Evolutionary conservation across 2,888 invertebrate genomes (phyloP), one percentile per base, ranked within the genome.

Genomic region (Drosophila ochracea): DNA sequence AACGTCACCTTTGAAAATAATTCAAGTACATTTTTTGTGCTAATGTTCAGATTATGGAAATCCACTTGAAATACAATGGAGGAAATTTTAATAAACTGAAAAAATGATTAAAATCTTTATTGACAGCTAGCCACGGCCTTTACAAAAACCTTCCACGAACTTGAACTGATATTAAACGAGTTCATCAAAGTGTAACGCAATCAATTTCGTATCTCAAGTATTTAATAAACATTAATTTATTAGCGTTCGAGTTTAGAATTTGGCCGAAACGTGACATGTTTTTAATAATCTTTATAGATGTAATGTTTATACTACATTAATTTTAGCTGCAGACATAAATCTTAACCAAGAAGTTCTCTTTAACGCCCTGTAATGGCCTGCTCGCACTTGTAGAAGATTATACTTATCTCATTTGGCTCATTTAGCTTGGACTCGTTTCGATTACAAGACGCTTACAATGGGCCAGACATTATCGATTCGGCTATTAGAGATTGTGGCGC

Each of bases 391-490:
- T 19, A 11, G 1, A 21, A 39, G 39, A 37, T 31, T 52, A 71
- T 47, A 73, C 59, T 13, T 76, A 73, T 69, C 67, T 64, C 49
- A 67, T 62, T 73, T 73, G 73, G 54, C 35, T 59, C 73, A 79
- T 79, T 79, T 76, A 53, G 67, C 62, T 35, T 25, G 30, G 54
- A 60, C 59, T 74, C 78, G 66, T 78, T 78, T 67, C 78, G 78
- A 78, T 78, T 76, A 78, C 50, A 61, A 57, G 61, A 54, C 78
- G 66, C 62, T 72, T 60, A 73, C 82, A 84, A 83, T 72, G 69
- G 63, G n/a, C 21, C 67, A 58, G 68, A 65, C 78, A 73, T 81
- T 79, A 86, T 83, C 83, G 83, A 84, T 86, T 78, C 54, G 83
- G 68, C 77, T 77, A 84, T 84, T 76, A 81, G 73, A 66, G 67